Conservation (phyloP, 92 coral and sea anemone genomes). For the Epizoanthus fatuus region DNA sequence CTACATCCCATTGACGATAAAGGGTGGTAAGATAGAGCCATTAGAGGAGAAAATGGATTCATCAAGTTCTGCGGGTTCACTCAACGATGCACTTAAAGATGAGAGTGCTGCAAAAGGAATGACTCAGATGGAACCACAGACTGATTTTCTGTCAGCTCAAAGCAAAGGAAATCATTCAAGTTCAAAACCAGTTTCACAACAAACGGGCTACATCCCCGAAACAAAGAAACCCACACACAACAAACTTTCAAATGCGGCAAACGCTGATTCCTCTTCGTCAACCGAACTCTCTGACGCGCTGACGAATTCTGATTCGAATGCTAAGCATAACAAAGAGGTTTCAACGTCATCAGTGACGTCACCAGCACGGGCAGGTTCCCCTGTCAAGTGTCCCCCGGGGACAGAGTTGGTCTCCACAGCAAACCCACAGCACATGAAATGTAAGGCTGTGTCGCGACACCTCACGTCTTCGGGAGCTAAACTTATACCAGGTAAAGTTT, state of each 20-base stretch:
- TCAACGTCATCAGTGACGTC: background rate
- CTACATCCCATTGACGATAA: background rate
- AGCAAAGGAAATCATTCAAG: background rate
- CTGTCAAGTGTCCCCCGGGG: constrained; percentile 27
- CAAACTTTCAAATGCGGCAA: background rate
- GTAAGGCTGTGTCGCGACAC: constrained; percentile 33
- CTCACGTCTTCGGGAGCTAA: constrained; percentile 43
- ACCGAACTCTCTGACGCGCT: background rate
- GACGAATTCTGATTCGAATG: background rate
- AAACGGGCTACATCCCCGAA: background rate
- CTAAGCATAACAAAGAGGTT: background rate
- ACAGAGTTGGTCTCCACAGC: background rate
- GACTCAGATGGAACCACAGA: background rate
- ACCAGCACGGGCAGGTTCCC: background rate
- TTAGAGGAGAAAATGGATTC: background rate
- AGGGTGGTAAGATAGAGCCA: background rate
- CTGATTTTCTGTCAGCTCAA: background rate
- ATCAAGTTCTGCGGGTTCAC: background rate
- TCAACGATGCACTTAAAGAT: background rate
- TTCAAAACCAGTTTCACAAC: background rate
- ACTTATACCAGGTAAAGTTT: constrained; percentile 34
- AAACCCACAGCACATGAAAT: constrained; percentile 10
- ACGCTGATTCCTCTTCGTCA: background rate
- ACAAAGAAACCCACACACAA: background rate
- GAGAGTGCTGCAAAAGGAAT: too few species aligned